Percentiles rank a stretch among this genome's conserved stretches.
Conservation (phyloP, 2,113 vertebrate species). For the Colinus virginianus region DNA sequence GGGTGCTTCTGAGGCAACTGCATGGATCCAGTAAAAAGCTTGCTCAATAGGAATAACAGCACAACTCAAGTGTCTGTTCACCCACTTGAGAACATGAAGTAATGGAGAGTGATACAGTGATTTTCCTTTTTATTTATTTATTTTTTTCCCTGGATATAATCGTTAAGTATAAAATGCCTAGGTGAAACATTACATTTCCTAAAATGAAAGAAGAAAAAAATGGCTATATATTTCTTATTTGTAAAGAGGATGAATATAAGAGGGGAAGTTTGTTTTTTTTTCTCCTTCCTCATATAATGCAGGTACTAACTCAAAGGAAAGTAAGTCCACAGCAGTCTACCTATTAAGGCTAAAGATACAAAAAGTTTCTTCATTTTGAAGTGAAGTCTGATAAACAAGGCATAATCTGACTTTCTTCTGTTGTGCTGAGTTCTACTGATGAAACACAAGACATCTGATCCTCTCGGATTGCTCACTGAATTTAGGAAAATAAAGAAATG, state of each 20-base stretch:
- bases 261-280: background rate
- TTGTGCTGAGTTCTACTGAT: background rate
- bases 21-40: background rate
- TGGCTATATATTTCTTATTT: background rate
- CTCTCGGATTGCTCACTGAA: background rate
- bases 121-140: background rate
- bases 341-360: background rate
- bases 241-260: background rate
- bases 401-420: background rate
- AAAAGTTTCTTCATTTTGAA: background rate
- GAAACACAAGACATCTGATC: background rate
- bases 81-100: background rate
- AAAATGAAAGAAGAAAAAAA: background rate
- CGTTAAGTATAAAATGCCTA: background rate
- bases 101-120: background rate
- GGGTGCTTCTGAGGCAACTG: background rate
- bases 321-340: background rate
- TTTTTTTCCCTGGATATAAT: background rate
- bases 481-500: constrained; percentile 27
- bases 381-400: background rate
- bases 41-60: background rate
- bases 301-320: background rate
- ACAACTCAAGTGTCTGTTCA: background rate
- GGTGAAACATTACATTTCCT: background rate
- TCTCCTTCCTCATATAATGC: background rate